Conservation (phyloP, 2,888 invertebrate species). For the Patella caerulea region DNA sequence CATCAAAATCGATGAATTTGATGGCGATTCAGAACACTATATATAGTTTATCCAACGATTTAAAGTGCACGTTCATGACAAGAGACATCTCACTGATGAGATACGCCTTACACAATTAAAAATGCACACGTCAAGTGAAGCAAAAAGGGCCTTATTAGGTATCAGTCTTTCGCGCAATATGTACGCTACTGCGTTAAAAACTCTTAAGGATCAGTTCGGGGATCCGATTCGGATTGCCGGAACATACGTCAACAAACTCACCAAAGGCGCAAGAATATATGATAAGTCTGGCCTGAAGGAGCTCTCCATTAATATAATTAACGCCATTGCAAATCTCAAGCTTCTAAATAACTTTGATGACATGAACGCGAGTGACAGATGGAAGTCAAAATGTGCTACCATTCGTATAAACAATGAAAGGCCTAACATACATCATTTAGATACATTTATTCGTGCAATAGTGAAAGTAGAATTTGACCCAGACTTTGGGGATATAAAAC, state of each 20-base stretch:
- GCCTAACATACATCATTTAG: constrained; percentile 11
- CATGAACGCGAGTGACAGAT: constrained; percentile 8
- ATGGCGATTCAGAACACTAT: not conserved
- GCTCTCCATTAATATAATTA: constrained; percentile 18
- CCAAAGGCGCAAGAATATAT: not conserved
- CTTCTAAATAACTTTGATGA: not conserved
- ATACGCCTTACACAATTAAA: constrained; percentile 20
- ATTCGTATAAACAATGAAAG: constrained; percentile 17
- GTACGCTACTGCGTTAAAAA: constrained; percentile 23
- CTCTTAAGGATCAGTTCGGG: constrained; percentile 25
- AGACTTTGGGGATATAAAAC: constrained; percentile 24
- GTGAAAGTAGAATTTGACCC: constrained; percentile 26
- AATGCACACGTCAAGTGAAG: constrained; percentile 15
- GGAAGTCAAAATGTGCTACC: constrained; percentile 3
- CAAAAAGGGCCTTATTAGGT: constrained; percentile 17
- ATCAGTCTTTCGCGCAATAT: constrained; percentile 13
- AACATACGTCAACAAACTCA: constrained; percentile 19
- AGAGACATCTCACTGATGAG: constrained; percentile 17
- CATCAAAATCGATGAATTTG: not conserved
- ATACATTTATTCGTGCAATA: constrained; percentile 12
- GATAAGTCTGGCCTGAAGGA: constrained; percentile 14
- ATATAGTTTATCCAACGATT: not conserved
- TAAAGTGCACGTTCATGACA: constrained; percentile 25
- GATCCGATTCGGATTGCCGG: constrained; percentile 19
- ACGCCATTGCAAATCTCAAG: constrained; percentile 17